Evolutionary conservation across 92 coral and sea anemone genomes (phyloP), one percentile per base, ranked within the genome.

Genomic region (Porites lobata): DNA sequence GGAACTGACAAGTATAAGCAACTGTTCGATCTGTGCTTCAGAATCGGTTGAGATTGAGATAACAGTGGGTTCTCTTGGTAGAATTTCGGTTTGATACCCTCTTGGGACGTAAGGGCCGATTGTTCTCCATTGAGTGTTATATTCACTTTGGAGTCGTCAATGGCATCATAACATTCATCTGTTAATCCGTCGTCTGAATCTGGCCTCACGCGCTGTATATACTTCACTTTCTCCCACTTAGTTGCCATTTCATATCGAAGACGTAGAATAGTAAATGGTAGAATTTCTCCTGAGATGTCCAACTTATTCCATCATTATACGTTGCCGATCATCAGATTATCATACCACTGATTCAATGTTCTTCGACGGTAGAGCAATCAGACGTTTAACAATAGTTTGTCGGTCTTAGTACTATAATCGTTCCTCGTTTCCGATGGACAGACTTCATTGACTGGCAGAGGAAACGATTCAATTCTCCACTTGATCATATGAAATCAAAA

Each of bases 151-250:
- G 20, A 19, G 4, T 82, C 91, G 7, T 90, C 91, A 13, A 86
- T 47, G 1, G 83, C 59, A 9, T 86, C 93, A 17, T 86, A 87
- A n/a, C 89, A 82, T 0, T 85, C 91, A 78, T 82, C 87, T 1
- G 53, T 22, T n/a, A 54, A 12, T 0, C 89, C 89, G 50, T 82
- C 76, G 13, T 91, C 92, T 10, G 57, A 75, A n/a, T 80, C 85
- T 9, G 92, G 94, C n/a, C 94, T 76, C n/a, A 91, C 65, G 29
- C 89, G 89, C 4, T 69, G 15, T n/a, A 87, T 66, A 66, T 81
- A 76, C 76, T 82, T 91, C 19, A 91, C 84, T 72, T 79, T 87
- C 10, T 77, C 94, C 94, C 94, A 91, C 22, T 83, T 85, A 65
- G 85, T 87, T 61, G 92, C 90, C 73, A 89, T 81, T 22, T 21